These are phyloP conservation scores for Enteromius radiatus DNA, from an alignment of 2,797 vertebrate species.

Conservation along the genomic window DNA sequence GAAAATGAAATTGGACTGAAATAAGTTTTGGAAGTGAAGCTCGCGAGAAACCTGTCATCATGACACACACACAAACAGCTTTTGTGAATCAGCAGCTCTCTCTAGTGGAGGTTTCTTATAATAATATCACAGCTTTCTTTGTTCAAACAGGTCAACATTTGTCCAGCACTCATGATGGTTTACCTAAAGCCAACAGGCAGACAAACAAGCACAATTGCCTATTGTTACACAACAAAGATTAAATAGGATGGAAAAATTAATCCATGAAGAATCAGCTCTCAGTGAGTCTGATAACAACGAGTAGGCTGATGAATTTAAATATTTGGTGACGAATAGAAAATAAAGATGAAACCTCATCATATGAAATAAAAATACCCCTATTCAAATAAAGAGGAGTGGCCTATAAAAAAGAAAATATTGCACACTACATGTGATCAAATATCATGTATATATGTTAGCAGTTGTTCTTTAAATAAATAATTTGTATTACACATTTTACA, in stretches of 20 bases:
- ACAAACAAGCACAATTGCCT: constrained; percentile 6
- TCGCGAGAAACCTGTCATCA: background rate
- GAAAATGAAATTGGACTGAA: background rate
- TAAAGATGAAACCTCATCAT: background rate
- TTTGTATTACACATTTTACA: background rate
- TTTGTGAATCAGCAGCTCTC: constrained; percentile 20
- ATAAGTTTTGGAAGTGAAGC: background rate
- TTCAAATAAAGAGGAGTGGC: background rate
- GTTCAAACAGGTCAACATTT: background rate
- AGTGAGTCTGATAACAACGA: background rate
- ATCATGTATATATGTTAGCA: too few relatives aligned
- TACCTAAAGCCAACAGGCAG: constrained; percentile 11
- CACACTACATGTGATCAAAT: too few relatives aligned
- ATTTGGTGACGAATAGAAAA: background rate
- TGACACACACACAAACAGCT: too few relatives aligned
- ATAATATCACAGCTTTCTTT: background rate
- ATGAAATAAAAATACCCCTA: background rate
- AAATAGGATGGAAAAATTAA: constrained; percentile 4
- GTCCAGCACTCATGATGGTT: background rate
- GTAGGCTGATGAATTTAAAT: background rate
- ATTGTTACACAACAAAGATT: constrained; percentile 13
- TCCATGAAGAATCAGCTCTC: background rate
- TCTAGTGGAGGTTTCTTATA: constrained; percentile 13
- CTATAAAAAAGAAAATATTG: background rate
- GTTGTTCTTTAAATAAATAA: background rate